Evolutionary conservation across 2,113 vertebrate genomes (phyloP).

Genomic region (Malurus cyaneus): DNA sequence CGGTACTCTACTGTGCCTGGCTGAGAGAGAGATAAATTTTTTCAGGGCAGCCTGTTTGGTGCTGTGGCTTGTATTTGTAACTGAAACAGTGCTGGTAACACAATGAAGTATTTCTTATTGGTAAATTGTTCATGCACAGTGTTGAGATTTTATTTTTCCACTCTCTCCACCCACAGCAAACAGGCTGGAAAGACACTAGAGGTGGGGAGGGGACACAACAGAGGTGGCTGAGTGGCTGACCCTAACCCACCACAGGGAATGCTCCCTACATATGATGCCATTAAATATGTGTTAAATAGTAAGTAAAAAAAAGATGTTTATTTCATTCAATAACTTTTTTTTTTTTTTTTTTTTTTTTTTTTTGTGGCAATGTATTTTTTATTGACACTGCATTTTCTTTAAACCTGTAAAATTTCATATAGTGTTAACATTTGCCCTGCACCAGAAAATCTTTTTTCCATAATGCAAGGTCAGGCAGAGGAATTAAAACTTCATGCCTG

Average conservation of each 20-base stretch:
- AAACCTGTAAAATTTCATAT: not conserved
- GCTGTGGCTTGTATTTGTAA: not conserved
- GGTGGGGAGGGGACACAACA: rapidly evolving
- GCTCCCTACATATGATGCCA: not conserved
- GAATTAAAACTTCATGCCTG: not conserved
- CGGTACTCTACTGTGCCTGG: rapidly evolving
- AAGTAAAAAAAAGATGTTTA: not conserved
- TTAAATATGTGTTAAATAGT: not conserved
- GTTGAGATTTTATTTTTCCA: not conserved
- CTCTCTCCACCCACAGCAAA: rapidly evolving
- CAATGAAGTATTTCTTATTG: not conserved
- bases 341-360: not conserved
- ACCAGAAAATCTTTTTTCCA: not conserved
- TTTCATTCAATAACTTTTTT: not conserved
- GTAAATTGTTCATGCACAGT: not conserved
- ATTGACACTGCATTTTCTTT: not conserved
- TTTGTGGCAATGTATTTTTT: not conserved
- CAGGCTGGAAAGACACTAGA: not conserved
- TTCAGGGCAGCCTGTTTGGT: not conserved
- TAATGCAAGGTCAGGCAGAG: not conserved
- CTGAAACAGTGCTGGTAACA: not conserved
- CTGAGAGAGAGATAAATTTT: not conserved
- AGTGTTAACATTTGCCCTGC: not conserved
- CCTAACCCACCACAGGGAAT: not conserved
- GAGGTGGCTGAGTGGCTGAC: not conserved